phyloP scores from a whole-genome alignment of 2,797 vertebrate genomes.

The Galaxias olidus region DNA sequence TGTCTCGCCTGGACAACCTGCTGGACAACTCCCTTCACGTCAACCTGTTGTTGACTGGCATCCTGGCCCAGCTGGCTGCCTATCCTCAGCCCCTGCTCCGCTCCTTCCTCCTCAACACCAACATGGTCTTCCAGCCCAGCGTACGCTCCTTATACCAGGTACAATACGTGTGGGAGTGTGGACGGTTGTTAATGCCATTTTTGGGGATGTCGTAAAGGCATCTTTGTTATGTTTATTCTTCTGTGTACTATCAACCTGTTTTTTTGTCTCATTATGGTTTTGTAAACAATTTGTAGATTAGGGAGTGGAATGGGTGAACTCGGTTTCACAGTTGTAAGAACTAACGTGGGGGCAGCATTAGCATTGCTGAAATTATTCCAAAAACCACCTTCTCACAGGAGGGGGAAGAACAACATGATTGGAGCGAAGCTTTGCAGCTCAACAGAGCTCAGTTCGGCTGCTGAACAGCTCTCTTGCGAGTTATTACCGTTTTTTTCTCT shows the following conservation, averaged over 20 bases:
- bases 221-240: too few relatives aligned
- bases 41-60: constrained; percentile 93
- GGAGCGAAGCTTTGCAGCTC: background rate
- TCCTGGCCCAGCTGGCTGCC: constrained; percentile 91
- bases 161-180: constrained; percentile 13
- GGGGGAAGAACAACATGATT: background rate
- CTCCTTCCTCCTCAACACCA: constrained; percentile 97
- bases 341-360: too few relatives aligned
- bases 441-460: constrained; percentile 13
- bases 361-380: background rate
- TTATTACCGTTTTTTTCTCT: constrained; percentile 3
- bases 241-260: too few relatives aligned
- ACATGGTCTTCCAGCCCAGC: constrained; percentile 96
- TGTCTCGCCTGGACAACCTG: constrained; percentile 98
- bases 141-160: constrained; percentile 97
- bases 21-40: constrained; percentile 91
- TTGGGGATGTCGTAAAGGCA: background rate
- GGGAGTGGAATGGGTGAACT: too few relatives aligned
- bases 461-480: constrained; percentile 11
- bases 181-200: background rate
- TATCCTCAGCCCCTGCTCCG: constrained; percentile 95
- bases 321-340: too few relatives aligned
- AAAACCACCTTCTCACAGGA: constrained; percentile 2
- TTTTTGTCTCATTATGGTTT: too few relatives aligned
- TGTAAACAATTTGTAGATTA: too few relatives aligned